Evolutionary conservation across 2,888 invertebrate species (phyloP).

Genomic region (Zaprionus obscuricornis): DNA sequence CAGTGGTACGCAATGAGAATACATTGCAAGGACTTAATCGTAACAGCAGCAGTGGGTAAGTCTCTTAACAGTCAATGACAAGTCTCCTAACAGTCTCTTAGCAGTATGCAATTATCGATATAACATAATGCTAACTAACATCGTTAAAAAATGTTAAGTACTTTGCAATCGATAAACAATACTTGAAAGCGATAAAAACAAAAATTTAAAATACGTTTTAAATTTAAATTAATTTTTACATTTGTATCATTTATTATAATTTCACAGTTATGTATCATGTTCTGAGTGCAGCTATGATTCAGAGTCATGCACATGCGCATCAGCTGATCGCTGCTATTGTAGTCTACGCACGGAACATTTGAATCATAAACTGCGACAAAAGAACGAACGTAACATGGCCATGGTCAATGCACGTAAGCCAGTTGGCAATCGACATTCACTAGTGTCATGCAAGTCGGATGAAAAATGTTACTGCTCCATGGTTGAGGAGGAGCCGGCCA

Average conservation of each 20-base stretch:
- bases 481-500: slow-evolving; percentile 82
- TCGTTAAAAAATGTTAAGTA: no score
- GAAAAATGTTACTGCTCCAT: slow-evolving; percentile 88
- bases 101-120: no score
- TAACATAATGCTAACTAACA: no score
- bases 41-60: slow-evolving; percentile 86
- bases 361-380: slow-evolving; percentile 70
- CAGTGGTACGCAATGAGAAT: slow-evolving; percentile 86
- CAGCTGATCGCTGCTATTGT: slow-evolving; percentile 93
- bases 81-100: no score
- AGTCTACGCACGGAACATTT: slow-evolving; percentile 84
- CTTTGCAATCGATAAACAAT: no score
- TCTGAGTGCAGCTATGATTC: slow-evolving; percentile 94
- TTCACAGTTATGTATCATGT: slow-evolving; percentile 89
- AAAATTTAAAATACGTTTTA: background rate
- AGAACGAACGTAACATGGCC: slow-evolving; percentile 70
- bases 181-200: no score
- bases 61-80: slow-evolving; percentile 23
- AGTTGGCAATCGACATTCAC: slow-evolving; percentile 75
- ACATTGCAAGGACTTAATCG: slow-evolving; percentile 86
- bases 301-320: slow-evolving; percentile 90
- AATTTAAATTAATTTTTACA: background rate
- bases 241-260: background rate
- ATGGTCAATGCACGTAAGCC: slow-evolving; percentile 44
- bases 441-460: slow-evolving; percentile 84